Percentiles rank a stretch among this genome's conserved stretches.
Conservation (phyloP, 2,797 vertebrate species). For the Manis pentadactyla region DNA sequence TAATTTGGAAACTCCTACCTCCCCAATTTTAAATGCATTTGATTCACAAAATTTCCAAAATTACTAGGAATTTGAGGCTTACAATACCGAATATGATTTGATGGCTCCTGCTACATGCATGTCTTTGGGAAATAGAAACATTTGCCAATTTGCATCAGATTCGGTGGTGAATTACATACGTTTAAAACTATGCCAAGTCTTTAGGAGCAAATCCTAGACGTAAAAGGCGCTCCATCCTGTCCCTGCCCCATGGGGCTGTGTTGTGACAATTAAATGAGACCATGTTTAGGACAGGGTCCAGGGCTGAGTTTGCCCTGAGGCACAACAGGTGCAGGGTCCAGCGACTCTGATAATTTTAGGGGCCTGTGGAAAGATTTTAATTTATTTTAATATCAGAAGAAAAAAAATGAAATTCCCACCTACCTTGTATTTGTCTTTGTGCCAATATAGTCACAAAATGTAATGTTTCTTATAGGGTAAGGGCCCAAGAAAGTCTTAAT, state of each 20-base stretch:
- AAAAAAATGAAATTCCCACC: neutral
- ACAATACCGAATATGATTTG: neutral
- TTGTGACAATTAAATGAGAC: neutral
- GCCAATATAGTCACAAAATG: neutral
- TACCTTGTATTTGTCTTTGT: neutral
- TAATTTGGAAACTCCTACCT: neutral
- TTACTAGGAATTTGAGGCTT: neutral
- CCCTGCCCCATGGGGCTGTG: neutral
- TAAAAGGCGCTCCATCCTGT: neutral
- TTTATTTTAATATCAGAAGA: neutral
- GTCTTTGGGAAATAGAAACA: neutral
- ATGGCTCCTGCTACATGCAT: neutral
- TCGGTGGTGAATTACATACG: neutral
- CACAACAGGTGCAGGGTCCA: no score
- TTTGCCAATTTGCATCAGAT: neutral
- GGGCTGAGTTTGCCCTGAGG: neutral
- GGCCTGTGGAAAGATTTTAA: neutral
- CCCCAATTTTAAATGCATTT: neutral
- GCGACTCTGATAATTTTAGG: neutral
- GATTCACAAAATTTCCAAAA: neutral
- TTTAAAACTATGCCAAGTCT: neutral
- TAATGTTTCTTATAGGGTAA: neutral
- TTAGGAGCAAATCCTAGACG: neutral
- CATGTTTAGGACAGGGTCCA: neutral
- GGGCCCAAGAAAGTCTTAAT: neutral